Conservation (phyloP, 2,888 invertebrate genomes). For the Plutella xylostella region DNA sequence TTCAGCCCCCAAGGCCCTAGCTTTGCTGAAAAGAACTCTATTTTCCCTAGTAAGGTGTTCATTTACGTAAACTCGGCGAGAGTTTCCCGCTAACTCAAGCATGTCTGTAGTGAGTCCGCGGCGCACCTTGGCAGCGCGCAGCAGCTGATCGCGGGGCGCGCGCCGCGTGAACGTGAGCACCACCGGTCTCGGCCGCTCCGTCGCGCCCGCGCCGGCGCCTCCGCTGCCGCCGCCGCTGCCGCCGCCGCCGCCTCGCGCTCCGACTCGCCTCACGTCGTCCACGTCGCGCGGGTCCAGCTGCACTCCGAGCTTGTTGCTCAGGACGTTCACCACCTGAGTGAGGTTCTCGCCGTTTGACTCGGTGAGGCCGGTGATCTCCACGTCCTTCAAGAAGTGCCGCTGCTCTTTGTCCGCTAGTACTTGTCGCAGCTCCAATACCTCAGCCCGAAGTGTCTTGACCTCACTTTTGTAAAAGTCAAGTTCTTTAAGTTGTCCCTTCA, state of each 20-base stretch:
- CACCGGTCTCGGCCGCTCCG: background rate
- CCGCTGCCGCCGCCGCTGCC: too few relatives aligned
- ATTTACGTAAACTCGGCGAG: constrained; percentile 14
- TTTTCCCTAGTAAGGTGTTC: constrained; percentile 14
- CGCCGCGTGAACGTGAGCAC: background rate
- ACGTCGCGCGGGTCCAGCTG: background rate
- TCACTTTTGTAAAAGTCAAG: background rate
- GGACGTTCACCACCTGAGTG: background rate
- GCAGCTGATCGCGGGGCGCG: background rate
- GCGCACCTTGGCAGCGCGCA: constrained; percentile 14
- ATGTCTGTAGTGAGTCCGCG: constrained; percentile 12
- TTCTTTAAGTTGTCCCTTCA: constrained; percentile 1
- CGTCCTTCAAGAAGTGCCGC: background rate
- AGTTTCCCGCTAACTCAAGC: constrained; percentile 9
- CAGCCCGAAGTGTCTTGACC: constrained; percentile 2
- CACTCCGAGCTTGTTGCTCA: background rate
- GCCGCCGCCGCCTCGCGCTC: background rate
- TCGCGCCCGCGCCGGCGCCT: background rate
- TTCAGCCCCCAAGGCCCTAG: constrained; percentile 6
- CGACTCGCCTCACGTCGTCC: background rate
- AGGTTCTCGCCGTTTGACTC: background rate
- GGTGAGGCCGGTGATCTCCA: background rate
- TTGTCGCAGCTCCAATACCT: background rate
- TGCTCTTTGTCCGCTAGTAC: background rate
- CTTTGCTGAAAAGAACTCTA: constrained; percentile 15